Base-by-base conservation (phyloP, 92 coral and sea anemone species). In the Siderastrea siderea region DNA sequence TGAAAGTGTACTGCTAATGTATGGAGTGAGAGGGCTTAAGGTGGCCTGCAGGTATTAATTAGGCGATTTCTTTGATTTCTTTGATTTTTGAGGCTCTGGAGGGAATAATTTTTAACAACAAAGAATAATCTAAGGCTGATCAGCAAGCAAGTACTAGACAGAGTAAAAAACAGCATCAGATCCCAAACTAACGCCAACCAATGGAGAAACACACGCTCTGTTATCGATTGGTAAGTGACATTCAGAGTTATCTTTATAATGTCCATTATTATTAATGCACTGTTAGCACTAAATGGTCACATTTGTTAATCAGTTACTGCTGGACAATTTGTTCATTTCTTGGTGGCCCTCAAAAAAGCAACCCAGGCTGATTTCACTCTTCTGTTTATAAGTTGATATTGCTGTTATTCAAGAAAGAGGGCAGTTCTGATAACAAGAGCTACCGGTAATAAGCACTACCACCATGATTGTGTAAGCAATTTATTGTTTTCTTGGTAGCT, bases 161-260 rank as follows among this genome's bases (percentile, higher is more conserved):
- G 38, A 26, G 38, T 26, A 26, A 26, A 26, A 0, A 26, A 26
- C 38, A 26, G 38, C 38, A 26, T 26, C 38, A 26, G 38, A 26
- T 26, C 38, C 38, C 38, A 26, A 26, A 26, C 38, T 26, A 26
- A 26, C 38, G 38, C 38, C 38, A 26, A 26, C 38, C 38, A 26
- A 26, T 26, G 38, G 38, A 26, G 38, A 26, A 26, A 26, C 38
- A 26, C 38, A 26, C 38, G 38, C 38, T 26, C 38, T 26, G 38
- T 26, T 26, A 26, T 26, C 38, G 38, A 26, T 71, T 48, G 54
- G 75, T 71, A 8, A 71, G 54, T 71, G 75, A 53, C 53, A 71
- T 71, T 71, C 75, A 71, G 75, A 71, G 75, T 47, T 71, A 5
- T 71, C 75, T 71, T 71, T 16, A 71, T 71, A 46, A 71, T 13